Evolutionary conservation across 2,888 invertebrate genomes (phyloP).

Genomic region (Xanthorhoe designata): DNA sequence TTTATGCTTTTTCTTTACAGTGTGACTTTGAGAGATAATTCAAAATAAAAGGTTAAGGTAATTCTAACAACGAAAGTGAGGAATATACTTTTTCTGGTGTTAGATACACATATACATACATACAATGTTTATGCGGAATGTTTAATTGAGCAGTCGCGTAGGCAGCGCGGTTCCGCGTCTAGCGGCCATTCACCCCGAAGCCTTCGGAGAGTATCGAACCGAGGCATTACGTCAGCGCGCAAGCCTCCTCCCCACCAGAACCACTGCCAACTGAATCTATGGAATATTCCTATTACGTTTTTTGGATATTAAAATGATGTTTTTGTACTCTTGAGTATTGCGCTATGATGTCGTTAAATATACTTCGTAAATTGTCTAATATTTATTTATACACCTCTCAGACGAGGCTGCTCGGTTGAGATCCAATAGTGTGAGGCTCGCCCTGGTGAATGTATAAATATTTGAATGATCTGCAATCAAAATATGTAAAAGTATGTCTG

Average conservation of each 20-base stretch:
- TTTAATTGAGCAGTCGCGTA: conserved; percentile 80
- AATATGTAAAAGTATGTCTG: no score
- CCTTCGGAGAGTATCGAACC: conserved; percentile 79
- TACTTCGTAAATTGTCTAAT: background rate
- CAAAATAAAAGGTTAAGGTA: background rate
- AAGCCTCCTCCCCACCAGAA: conserved; percentile 62
- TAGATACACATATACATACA: conserved; percentile 45
- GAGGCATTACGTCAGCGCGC: conserved; percentile 77
- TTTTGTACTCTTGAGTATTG: conserved; percentile 28
- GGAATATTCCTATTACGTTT: conserved; percentile 58
- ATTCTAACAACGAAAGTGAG: conserved; percentile 31
- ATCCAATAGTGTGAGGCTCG: no score
- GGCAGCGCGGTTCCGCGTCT: conserved; percentile 81
- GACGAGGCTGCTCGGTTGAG: no score
- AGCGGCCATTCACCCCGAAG: conserved; percentile 79
- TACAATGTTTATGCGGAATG: conserved; percentile 71
- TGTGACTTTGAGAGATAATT: no score
- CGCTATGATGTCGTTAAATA: background rate
- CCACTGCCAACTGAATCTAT: conserved; percentile 54
- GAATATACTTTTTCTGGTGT: conserved; percentile 14
- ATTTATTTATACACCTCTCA: no score
- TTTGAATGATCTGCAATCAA: no score
- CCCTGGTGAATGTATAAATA: no score
- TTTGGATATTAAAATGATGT: conserved; percentile 49
- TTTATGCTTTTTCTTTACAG: no score